phyloP scores from a whole-genome alignment of 2,888 invertebrate genomes.

The Apeira syringaria region DNA sequence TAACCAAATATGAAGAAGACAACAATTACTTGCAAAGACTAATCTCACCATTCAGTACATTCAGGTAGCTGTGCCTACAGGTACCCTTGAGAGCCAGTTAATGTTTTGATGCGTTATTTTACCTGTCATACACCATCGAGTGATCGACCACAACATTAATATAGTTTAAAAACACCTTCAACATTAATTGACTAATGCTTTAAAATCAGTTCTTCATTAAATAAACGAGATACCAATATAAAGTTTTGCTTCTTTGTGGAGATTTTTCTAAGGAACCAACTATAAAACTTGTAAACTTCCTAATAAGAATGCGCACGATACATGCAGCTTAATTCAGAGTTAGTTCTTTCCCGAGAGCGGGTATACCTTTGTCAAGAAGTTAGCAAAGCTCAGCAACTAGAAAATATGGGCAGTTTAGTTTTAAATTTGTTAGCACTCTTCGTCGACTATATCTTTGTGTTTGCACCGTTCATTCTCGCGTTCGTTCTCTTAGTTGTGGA shows the following conservation, averaged over 20 bases:
- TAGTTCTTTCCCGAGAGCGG: constrained; percentile 14
- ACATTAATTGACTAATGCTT: too few relatives aligned
- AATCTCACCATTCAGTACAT: too few relatives aligned
- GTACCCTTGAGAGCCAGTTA: too few relatives aligned
- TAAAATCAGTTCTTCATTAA: too few relatives aligned
- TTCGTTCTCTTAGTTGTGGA: constrained; percentile 2
- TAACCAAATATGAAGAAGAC: too few relatives aligned
- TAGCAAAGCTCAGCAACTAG: constrained; percentile 25
- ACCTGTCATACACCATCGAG: too few relatives aligned
- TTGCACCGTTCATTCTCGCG: constrained; percentile 5
- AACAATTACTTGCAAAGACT: too few relatives aligned
- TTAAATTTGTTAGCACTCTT: constrained; percentile 17
- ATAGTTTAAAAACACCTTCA: too few relatives aligned
- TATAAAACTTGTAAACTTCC: constrained; percentile 17
- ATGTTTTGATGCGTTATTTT: too few relatives aligned
- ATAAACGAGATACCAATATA: neutral
- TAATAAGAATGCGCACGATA: constrained; percentile 28
- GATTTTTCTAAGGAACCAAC: too few relatives aligned
- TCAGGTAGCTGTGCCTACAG: too few relatives aligned
- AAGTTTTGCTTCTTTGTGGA: neutral
- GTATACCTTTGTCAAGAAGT: constrained; percentile 32
- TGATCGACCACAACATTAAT: too few relatives aligned
- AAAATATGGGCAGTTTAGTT: constrained; percentile 30
- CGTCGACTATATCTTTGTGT: constrained; percentile 13
- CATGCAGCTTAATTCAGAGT: constrained; percentile 30